These are phyloP conservation scores for Rhorus exstirpatorius DNA, from an alignment of 2,888 invertebrate genomes.

Conservation along the genomic window DNA sequence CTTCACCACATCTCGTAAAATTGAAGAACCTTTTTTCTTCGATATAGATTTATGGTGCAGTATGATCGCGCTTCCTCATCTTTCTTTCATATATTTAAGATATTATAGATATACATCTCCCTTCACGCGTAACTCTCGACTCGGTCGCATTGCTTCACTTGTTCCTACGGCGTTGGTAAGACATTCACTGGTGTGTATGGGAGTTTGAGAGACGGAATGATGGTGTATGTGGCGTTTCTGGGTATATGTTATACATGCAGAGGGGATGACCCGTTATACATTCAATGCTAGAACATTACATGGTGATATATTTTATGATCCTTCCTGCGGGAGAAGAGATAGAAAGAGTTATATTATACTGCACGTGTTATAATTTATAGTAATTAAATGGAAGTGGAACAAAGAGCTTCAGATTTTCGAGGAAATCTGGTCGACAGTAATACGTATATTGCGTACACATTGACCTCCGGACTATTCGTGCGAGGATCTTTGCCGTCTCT, in stretches of 20 bases:
- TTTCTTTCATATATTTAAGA: constrained; percentile 18
- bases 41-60: constrained; percentile 21
- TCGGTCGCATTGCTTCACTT: constrained; percentile 5
- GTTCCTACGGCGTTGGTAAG: not conserved
- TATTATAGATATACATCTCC: not conserved
- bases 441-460: constrained; percentile 28
- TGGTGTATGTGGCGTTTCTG: not conserved
- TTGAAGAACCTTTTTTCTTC: constrained; percentile 49
- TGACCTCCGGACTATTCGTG: constrained; percentile 31
- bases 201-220: constrained; percentile 34
- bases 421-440: constrained; percentile 18
- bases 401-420: constrained; percentile 16
- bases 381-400: constrained; percentile 50
- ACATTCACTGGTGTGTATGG: constrained; percentile 18
- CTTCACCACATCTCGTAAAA: constrained; percentile 58
- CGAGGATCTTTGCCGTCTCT: constrained; percentile 51
- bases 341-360: constrained; percentile 18
- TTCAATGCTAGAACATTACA: constrained; percentile 28
- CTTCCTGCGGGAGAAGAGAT: not conserved
- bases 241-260: constrained; percentile 4
- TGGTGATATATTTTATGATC: constrained; percentile 32
- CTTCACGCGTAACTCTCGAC: not conserved
- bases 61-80: not conserved
- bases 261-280: constrained; percentile 18
- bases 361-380: constrained; percentile 25